These are phyloP conservation scores for Temnopleurus reevesii DNA, from an alignment of 53 echinoderm and acorn worm genomes.

Conservation along the genomic window DNA sequence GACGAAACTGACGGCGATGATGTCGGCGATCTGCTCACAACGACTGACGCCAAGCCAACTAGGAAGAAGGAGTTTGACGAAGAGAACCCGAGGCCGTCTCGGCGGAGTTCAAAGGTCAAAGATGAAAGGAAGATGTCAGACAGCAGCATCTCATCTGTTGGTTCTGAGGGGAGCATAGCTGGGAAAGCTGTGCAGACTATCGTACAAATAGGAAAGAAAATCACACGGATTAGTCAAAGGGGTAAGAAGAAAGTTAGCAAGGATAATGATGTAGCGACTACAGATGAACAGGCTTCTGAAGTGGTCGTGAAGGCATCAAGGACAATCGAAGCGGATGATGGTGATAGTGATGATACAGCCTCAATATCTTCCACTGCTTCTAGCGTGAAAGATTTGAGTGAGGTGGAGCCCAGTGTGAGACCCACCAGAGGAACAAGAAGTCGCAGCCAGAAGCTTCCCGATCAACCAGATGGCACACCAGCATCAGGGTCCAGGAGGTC, in stretches of 20 bases:
- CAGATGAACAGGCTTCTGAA: neutral
- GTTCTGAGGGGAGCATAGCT: neutral
- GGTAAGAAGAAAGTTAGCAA: neutral
- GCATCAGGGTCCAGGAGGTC: neutral
- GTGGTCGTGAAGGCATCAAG: neutral
- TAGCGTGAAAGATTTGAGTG: conserved; percentile 44
- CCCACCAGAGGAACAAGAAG: conserved; percentile 31
- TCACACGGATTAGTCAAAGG: neutral
- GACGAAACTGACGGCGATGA: conserved; percentile 29
- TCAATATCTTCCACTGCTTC: conserved; percentile 67
- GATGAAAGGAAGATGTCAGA: conserved; percentile 19
- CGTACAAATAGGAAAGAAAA: neutral
- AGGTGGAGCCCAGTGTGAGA: neutral
- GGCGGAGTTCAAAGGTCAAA: neutral
- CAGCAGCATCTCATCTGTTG: conserved; percentile 43
- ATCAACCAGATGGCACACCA: neutral
- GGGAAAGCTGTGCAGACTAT: neutral
- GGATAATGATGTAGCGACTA: neutral
- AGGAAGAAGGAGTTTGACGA: conserved; percentile 69
- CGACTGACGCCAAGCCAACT: conserved; percentile 72
- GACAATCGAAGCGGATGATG: conserved; percentile 56
- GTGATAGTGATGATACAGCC: conserved; percentile 71
- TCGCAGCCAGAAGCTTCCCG: conserved; percentile 31
- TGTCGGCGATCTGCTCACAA: neutral
- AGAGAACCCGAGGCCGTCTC: conserved; percentile 46